Base-by-base conservation (phyloP, 2,113 vertebrate species). In the Dasyurus viverrinus region DNA sequence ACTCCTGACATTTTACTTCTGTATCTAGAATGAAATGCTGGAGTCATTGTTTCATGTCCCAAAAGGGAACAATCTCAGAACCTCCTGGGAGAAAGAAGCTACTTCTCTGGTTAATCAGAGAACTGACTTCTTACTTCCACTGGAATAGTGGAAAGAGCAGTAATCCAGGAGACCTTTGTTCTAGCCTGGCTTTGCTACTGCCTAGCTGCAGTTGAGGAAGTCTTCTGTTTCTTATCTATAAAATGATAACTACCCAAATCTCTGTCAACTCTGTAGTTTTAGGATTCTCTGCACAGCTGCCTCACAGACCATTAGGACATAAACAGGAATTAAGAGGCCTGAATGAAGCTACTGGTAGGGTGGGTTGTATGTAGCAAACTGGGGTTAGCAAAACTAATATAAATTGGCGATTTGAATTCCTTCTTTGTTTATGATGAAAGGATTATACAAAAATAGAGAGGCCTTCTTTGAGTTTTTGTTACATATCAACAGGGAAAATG, bases 391-490 rank as follows among this genome's bases (percentile, higher is more conserved):
- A 94, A 96, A 53, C 89, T 90, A 92, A 5, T 53, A 50, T 60
- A 53, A 92, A 89, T 1, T 3, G 91, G 8, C 48, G 24, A 30
- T 30, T 48, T 46, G 50, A 27, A 68, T 25, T 46, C 53, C 6
- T 16, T 84, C 89, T 96, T 90, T 53, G 55, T 92, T 53, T 14
- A 30, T 60, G 11, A 91, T 42, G 5, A 19, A 91, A 54, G 54
- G 9, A 54, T n/a, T 91, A 47, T 60, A 23, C 24, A 92, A 42
- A 97, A 91, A 92, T 92, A 53, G 90, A 94, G 54, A 93, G 19
- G 4, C 53, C 46, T 57, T 91, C 52, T 36, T 68, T 16, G 76
- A 91, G 54, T 36, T 60, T 93, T 57, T 84, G 92, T 53, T 94
- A 36, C 89, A 50, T 30, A 55, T 68, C 16, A 16, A 68, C 60